Evolutionary conservation across 2,113 vertebrate species (phyloP).

Genomic region (Brevimyrus niger): DNA sequence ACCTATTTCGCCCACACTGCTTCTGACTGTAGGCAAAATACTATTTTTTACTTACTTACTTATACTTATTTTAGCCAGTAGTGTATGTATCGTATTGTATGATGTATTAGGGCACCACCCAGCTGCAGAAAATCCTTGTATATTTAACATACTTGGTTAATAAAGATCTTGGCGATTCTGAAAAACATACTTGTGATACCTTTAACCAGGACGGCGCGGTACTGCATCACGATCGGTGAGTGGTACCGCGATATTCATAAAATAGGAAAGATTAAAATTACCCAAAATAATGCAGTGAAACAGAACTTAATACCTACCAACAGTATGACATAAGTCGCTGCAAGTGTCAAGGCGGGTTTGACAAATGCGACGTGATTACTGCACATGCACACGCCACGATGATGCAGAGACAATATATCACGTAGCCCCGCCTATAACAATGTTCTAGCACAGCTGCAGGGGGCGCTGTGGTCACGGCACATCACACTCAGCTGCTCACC

Average conservation of each 20-base stretch:
- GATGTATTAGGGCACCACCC: background rate
- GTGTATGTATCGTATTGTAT: background rate
- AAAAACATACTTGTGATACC: background rate
- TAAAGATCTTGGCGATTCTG: background rate
- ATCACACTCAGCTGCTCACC: constrained; percentile 56
- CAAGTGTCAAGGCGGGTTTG: background rate
- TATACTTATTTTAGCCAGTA: too few relatives aligned
- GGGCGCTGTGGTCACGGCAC: background rate
- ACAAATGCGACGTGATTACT: background rate
- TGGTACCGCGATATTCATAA: background rate
- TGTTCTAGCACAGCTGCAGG: background rate
- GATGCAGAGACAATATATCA: background rate
- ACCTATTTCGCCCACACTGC: background rate
- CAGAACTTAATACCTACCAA: background rate
- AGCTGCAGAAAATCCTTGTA: background rate
- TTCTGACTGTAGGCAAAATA: background rate
- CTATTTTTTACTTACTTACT: too few relatives aligned
- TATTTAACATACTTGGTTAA: background rate
- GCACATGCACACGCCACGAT: background rate
- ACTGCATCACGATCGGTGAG: background rate
- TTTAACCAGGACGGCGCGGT: background rate
- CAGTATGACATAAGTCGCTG: background rate
- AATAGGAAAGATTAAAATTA: background rate
- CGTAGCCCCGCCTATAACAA: background rate
- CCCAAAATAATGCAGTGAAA: background rate